Percentiles rank a stretch among this genome's conserved stretches.
Conservation (phyloP, 2,888 invertebrate genomes). For the Rhodophaea formosa region DNA sequence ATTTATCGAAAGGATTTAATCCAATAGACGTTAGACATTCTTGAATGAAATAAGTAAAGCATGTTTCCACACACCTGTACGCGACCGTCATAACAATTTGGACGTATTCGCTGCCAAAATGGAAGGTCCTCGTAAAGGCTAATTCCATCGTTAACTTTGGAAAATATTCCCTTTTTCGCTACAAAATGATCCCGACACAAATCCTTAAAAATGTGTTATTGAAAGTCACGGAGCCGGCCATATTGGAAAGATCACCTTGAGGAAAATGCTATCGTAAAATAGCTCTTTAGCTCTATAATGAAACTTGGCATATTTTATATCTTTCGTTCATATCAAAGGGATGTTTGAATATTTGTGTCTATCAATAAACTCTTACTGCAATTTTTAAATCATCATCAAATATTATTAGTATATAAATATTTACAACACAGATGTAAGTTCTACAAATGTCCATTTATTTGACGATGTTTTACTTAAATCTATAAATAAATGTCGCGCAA, state of each 20-base stretch:
- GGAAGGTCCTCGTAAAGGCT: constrained; percentile 45
- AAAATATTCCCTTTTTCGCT: constrained; percentile 50
- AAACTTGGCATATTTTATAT: constrained; percentile 24
- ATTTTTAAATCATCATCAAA: no score
- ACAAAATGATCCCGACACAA: constrained; percentile 55
- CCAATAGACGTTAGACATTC: not conserved
- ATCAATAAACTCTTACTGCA: no score
- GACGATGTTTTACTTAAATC: no score
- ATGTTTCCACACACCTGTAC: constrained; percentile 6
- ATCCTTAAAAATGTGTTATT: constrained; percentile 65
- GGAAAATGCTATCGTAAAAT: constrained; percentile 34
- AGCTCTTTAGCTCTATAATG: constrained; percentile 35
- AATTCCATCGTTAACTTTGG: constrained; percentile 46
- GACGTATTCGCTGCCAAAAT: constrained; percentile 42
- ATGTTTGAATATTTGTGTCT: no score
- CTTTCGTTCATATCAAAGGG: not conserved
- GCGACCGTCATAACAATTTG: constrained; percentile 15
- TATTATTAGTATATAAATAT: no score
- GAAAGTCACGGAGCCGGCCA: constrained; percentile 39
- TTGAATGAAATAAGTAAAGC: not conserved
- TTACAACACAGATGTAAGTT: no score
- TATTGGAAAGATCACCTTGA: constrained; percentile 32
- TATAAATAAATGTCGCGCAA: no score
- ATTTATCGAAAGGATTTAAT: not conserved
- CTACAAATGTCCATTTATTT: no score